Evolutionary conservation across 2,113 vertebrate genomes (phyloP), one percentile per base, ranked within the genome.

Genomic region (Uria lomvia): DNA sequence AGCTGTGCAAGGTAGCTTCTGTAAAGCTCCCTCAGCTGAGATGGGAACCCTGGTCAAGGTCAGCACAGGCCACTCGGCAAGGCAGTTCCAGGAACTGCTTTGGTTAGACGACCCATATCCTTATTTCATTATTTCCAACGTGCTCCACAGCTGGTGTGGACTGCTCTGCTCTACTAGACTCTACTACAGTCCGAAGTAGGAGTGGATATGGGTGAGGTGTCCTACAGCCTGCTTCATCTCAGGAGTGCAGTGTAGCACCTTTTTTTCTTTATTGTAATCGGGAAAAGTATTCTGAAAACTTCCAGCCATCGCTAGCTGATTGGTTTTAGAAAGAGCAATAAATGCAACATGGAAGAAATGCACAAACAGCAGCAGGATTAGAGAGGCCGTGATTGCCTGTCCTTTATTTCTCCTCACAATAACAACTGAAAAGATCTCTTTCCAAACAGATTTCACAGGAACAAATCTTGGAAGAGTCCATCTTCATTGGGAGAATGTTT

Each of bases 31-130:
- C 5, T 58, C 30, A n/a, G 19, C 59, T 89, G 38, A 75, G 52
- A n/a, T 11, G 18, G 56, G 27, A 84, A 40, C 15, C 8, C 15
- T 18, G 6, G 14, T 24, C 16, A 63, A 59, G 9, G 13, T 63
- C 66, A 92, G n/a, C 36, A 78, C 26, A 85, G 12, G 43, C 42
- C n/a, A 53, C 19, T 27, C 2, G 4, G 24, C 29, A 80, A 82
- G 29, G 9, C 19, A 90, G 45, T 70, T 52, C 16, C 63, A 75
- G 45, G 53, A 72, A 90, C 4, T 76, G 36, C 49, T 94, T 63
- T 83, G 50, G 12, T 8, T n/a, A 74, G n/a, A 50, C 0, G 0
- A 52, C 55, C 26, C 22, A 16, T 15, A 58, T 8, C 12, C 24
- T 55, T 52, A 62, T 45, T 30, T 58, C 9, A 59, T 50, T 47